Evolutionary conservation across 2,113 vertebrate genomes (phyloP), one percentile per base, ranked within the genome.

Genomic region (Pangasianodon gigas): DNA sequence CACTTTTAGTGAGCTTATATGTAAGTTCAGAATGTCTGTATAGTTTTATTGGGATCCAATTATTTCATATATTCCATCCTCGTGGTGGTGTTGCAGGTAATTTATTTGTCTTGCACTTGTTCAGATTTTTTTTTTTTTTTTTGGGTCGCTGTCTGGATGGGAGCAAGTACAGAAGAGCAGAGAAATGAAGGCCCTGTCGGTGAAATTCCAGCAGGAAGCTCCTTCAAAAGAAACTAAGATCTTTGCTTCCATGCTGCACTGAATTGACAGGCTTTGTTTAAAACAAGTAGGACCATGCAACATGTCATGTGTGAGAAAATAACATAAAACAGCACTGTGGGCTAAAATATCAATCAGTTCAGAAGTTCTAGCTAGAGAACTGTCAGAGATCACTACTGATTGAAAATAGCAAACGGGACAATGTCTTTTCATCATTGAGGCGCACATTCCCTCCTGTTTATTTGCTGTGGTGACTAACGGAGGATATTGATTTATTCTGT

Each of bases 371-470:
- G 87, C 58, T 29, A 37, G 46, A 81, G 48, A 86, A 86, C 84
- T 90, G 89, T 90, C 89, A 90, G 60, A 86, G 84, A 86, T 90
- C 48, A 90, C 60, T 84, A 56, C 82, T 18, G 88, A 56, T 81
- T 82, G 48, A 71, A 89, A 82, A 81, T 44, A 56, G 60, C 89
- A 86, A 80, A 86, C 26, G 60, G 75, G 84, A 87, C 89, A 82
- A 65, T 71, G 77, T 54, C 89, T 90, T 90, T 90, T 90, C 89
- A 90, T 90, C 89, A 90, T 90, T 24, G 32, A 46, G 85, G 18
- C 48, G 2, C 48, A 54, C 71, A 48, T 79, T 29, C 82, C 51
- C 26, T 56, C 51, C 32, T 71, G 54, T 82, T 90, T 82, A 90
- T 87, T 87, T 44, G 44, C 74, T 21, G 58, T 69, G 24, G 89